Conservation (phyloP, 37 sponge, comb jelly and placozoan genomes). For the Cliona cf. orientalis region DNA sequence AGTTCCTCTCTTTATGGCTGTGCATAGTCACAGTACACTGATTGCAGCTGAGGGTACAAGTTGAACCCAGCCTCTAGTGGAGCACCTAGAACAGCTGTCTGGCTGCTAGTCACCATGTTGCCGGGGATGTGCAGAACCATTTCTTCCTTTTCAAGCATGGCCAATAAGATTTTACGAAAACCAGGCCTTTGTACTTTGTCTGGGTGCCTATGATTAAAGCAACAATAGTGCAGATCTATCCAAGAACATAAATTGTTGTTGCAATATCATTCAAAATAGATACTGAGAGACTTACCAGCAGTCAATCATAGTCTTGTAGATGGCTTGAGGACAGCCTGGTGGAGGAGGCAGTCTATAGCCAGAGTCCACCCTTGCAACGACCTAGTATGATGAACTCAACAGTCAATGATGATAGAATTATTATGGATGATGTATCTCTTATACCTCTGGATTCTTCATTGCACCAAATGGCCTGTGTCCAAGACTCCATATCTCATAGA, state of each 20-base stretch:
- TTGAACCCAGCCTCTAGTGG: conserved; percentile 35
- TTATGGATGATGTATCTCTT: not conserved
- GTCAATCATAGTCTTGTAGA: conserved; percentile 36
- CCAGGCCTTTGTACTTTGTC: conserved; percentile 4
- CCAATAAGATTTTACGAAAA: conserved; percentile 8
- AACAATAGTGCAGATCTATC: too few relatives aligned
- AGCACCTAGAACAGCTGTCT: conserved; percentile 41
- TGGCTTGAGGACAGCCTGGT: conserved; percentile 30
- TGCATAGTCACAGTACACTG: too few relatives aligned
- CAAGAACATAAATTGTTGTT: too few relatives aligned
- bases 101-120: not conserved
- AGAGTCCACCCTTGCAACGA: conserved; percentile 3
- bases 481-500: conserved; percentile 59
- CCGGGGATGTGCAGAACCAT: conserved; percentile 13
- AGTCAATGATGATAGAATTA: not conserved
- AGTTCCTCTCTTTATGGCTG: too few relatives aligned
- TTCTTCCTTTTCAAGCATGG: conserved; percentile 5
- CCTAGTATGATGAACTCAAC: not conserved
- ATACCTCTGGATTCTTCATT: conserved; percentile 19
- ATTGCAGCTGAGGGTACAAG: conserved; percentile 65
- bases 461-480: conserved; percentile 36
- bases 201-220: conserved; percentile 12
- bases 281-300: conserved; percentile 41
- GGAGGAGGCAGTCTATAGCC: conserved; percentile 47
- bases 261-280: not conserved